Evolutionary conservation across 2,888 invertebrate species (phyloP), one percentile per base, ranked within the genome.

Genomic region (Brenthis hecate): DNA sequence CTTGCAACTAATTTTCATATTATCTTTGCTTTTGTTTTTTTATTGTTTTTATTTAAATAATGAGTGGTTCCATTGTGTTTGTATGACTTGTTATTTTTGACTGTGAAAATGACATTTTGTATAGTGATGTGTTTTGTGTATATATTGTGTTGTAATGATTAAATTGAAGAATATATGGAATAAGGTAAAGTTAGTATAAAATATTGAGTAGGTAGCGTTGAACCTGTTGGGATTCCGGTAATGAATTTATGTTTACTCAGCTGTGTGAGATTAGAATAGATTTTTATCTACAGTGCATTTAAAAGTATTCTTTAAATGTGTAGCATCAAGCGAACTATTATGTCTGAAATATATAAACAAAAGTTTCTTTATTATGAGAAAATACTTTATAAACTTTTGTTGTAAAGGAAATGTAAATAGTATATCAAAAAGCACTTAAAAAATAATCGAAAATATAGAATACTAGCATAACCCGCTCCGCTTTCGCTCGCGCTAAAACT

Each of bases 101-200:
- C 64, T 73, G 78, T 83, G 78, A 83, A 77, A 77, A 82, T 85
- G 79, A 74, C 71, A 75, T 71, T 76, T 73, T 75, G 72, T 69
- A 65, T 68, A 72, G 61, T 56, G 65, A 61, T 75, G 75, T 76
- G 73, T 73, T 73, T 77, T 74, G 73, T 77, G 74, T 63, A 43
- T 43, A 58, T 66, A 68, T 71, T 72, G 56, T 72, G 72, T 72
- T 81, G 85, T 84, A 77, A 89, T 88, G 89, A 82, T 83, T 81
- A 83, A 81, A 68, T 83, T 89, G 82, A 85, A 78, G 77, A 83
- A 80, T 74, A 78, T 88, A 73, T 78, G 86, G 72, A 82, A 85
- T 71, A 88, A 86, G 87, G 87, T 89, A 76, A 57, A 67, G 66
- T 72, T 68, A 64, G 65, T 60, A 28, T 56, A 32, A 60, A 62